Evolutionary conservation across 2,797 vertebrate genomes (phyloP), one percentile per base, ranked within the genome.

Genomic region (Microctenopoma stevenorrisi): DNA sequence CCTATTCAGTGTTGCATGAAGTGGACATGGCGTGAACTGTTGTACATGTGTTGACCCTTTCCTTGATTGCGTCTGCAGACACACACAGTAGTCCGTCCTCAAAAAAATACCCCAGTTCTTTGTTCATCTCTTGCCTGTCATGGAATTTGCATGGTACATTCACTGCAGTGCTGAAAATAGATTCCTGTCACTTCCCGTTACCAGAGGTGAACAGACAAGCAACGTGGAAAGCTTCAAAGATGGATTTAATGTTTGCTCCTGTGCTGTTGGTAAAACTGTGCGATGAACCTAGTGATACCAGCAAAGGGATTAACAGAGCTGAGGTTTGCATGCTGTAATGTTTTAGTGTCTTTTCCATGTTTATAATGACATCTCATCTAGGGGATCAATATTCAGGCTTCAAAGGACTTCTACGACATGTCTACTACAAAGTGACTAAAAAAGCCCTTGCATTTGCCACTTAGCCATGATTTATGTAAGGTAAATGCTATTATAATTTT

Each of bases 1-100:
- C 7, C 15, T 58, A 7, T 16, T 60, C 76, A 74, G 28, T 26
- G 63, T 72, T 59, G 61, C 59, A 3, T 69, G 68, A 80, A 68
- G 57, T 46, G 55, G 71, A 52, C 58, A 44, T 57, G 30, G 44
- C 4, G 12, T 46, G 51, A 68, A 62, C 48, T 47, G 3, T 26
- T 40, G 26, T 9, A 22, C 60, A 64, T 58, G 14, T 64, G 69
- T 57, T 64, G 47, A 57, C 47, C 42, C 48, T 13, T 58, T 22
- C 7, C 53, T 9, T 28, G 25, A 13, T 40, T 44, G 11, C 7
- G 10, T 52, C 33, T 33, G n/a, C 37, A 18, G 18, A 15, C 25
- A 44, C 43, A 57, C 50, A 53, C 49, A 33, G 70, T 49, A 56
- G 63, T 68, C 25, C 63, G 33, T 56, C 43, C 25, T 35, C 11